Evolutionary conservation across 2,797 vertebrate genomes (phyloP).

Genomic region (Myotis findleyi): DNA sequence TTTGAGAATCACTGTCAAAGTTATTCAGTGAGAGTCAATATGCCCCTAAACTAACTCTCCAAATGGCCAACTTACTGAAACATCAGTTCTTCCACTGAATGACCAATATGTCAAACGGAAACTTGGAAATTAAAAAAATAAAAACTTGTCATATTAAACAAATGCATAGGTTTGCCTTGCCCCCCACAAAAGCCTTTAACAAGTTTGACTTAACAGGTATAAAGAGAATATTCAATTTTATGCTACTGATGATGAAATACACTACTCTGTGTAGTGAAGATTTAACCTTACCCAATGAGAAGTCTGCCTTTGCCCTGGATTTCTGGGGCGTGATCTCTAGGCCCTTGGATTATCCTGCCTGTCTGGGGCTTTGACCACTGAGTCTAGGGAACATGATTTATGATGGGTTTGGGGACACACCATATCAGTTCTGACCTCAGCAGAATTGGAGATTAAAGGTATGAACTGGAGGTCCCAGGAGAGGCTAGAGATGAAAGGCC

Average conservation of each 20-base stretch:
- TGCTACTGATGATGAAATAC: not conserved
- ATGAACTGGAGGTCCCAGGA: not conserved
- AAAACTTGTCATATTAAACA: not conserved
- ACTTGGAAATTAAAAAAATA: not conserved
- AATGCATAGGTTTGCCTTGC: not conserved
- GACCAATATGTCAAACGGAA: not conserved
- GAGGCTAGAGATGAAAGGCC: not conserved
- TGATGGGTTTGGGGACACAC: not conserved
- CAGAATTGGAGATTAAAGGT: not conserved
- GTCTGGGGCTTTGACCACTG: not conserved
- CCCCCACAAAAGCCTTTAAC: not conserved
- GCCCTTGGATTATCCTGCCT: not conserved
- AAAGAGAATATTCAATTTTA: not conserved
- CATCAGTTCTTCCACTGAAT: not conserved
- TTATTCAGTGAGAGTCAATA: not conserved
- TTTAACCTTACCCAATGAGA: not conserved
- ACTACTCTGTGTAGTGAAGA: not conserved
- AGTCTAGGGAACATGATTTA: not conserved
- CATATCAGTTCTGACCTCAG: not conserved
- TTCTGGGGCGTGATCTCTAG: not conserved
- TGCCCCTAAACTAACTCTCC: constrained; percentile 1
- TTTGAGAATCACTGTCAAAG: not conserved
- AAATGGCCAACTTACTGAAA: not conserved
- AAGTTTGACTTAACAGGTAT: not conserved
- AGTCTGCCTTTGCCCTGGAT: not conserved